phyloP scores from a whole-genome alignment of 2,113 vertebrate genomes.

The Chaetodon auriga region DNA sequence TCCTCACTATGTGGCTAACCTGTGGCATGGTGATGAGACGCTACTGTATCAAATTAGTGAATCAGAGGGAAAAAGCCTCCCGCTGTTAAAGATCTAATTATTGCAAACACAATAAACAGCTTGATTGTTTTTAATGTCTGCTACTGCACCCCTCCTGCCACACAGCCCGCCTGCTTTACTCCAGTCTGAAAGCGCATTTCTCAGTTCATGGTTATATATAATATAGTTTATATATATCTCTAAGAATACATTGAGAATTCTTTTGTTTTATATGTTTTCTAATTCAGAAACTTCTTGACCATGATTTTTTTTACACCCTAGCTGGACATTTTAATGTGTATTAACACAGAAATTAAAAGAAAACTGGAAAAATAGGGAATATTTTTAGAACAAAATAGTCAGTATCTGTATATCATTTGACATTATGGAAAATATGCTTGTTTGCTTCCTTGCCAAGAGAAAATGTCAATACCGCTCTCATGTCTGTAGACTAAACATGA shows the following conservation, averaged over 20 bases:
- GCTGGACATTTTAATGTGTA: background rate
- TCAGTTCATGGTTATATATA: background rate
- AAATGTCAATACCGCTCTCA: background rate
- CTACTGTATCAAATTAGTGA: conserved; percentile 78
- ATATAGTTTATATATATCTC: background rate
- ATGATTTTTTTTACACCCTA: no score
- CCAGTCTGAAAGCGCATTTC: background rate
- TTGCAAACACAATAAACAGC: conserved; percentile 81
- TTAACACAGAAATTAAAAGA: background rate
- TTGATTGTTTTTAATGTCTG: conserved; percentile 77
- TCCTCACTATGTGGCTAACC: conserved; percentile 78
- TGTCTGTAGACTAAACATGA: background rate
- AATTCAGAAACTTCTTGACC: background rate
- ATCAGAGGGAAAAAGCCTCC: conserved; percentile 68
- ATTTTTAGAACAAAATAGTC: background rate
- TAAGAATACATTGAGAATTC: background rate
- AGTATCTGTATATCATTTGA: background rate
- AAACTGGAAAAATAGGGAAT: background rate
- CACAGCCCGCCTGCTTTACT: conserved; percentile 11
- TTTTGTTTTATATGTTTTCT: background rate
- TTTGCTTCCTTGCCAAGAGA: background rate
- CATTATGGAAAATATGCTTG: background rate
- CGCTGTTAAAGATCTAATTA: conserved; percentile 81
- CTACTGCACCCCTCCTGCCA: background rate
- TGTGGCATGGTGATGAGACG: conserved; percentile 62